phyloP scores from a whole-genome alignment of 2,113 vertebrate genomes.

The Cygnus atratus region DNA sequence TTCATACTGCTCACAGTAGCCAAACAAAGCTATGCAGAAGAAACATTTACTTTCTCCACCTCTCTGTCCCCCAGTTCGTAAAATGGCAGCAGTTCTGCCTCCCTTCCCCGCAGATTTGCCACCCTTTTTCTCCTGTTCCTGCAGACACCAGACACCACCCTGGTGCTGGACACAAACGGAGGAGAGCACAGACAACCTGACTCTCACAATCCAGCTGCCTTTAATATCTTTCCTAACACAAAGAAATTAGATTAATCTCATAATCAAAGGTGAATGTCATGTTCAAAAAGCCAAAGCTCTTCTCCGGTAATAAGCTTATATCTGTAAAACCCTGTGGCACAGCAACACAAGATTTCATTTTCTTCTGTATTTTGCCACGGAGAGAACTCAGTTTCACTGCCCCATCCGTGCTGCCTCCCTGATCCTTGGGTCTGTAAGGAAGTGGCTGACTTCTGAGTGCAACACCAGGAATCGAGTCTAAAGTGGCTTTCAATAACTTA shows the following conservation, averaged over 20 bases:
- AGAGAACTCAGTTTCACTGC: neutral
- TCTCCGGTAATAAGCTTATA: neutral
- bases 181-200: neutral
- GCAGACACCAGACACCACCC: neutral
- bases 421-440: neutral
- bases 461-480: neutral
- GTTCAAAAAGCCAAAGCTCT: neutral
- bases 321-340: neutral
- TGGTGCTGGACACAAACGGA: neutral
- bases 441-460: neutral
- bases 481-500: constrained; percentile 32
- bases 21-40: neutral
- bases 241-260: neutral
- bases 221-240: neutral
- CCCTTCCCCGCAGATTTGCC: neutral
- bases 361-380: neutral
- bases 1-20: neutral
- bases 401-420: neutral
- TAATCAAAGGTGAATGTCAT: neutral
- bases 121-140: neutral
- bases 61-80: neutral
- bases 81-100: neutral
- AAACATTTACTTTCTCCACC: rapidly evolving
- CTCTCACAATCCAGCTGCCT: neutral
- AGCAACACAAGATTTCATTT: neutral